Percentiles rank a stretch among this genome's conserved stretches.
Evolutionary conservation across 2,888 invertebrate species (phyloP).

Genomic region (Dolichomitus sp.): DNA sequence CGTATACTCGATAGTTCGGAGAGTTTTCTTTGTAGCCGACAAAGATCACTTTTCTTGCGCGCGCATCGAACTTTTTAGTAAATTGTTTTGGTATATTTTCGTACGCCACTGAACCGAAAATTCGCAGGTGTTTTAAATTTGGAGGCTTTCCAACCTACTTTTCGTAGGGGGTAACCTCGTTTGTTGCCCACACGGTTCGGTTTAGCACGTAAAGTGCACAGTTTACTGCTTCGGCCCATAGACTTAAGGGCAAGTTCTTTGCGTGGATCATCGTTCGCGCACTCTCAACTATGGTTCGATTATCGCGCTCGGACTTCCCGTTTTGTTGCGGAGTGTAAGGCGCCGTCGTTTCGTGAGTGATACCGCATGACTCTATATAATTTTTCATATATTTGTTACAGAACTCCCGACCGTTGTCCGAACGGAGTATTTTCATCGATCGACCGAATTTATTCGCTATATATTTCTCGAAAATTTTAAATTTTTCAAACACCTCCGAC

Average conservation of each 20-base stretch:
- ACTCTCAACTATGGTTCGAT: too few relatives aligned
- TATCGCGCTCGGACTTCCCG: too few relatives aligned
- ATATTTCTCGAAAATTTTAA: too few relatives aligned
- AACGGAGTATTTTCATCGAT: too few relatives aligned
- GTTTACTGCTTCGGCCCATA: slow-evolving; percentile 67
- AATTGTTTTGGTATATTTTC: slow-evolving; percentile 62
- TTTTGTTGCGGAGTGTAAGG: too few relatives aligned
- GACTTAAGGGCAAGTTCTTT: slow-evolving; percentile 41
- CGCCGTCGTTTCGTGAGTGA: too few relatives aligned
- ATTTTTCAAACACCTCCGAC: too few relatives aligned
- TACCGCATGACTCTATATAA: too few relatives aligned
- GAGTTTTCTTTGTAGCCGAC: slow-evolving; percentile 52
- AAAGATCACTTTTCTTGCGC: slow-evolving; percentile 66
- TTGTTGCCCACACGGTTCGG: background rate
- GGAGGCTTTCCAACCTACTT: slow-evolving; percentile 68
- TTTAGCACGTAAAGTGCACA: slow-evolving; percentile 63
- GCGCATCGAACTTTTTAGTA: background rate
- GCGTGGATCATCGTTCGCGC: background rate
- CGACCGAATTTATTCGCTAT: too few relatives aligned
- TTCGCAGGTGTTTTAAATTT: slow-evolving; percentile 52
- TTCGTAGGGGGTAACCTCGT: slow-evolving; percentile 64
- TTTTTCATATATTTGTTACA: too few relatives aligned
- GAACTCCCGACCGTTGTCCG: too few relatives aligned
- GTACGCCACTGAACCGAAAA: slow-evolving; percentile 64
- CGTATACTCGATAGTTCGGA: slow-evolving; percentile 45